Base-by-base conservation (phyloP, 2,888 invertebrate genomes). In the Xestia sexstrigata region DNA sequence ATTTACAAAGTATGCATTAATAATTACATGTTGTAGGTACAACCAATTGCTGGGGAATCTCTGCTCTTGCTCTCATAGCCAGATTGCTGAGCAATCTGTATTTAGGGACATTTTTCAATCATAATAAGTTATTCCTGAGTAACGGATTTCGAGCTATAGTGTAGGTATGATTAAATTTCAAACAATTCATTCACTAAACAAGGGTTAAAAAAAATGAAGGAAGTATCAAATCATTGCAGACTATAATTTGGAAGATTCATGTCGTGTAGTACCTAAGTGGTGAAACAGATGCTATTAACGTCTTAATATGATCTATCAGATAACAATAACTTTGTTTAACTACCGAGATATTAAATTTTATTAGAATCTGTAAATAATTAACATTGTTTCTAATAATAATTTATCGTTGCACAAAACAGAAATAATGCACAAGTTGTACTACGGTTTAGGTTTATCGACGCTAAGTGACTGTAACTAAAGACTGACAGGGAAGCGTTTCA, bases 401-500 rank as follows among this genome's bases (percentile, higher is more conserved):
- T 15, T 49, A 42, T 47, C 26, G 4, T 26, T 39, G 35, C 30
- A 52, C 42, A 30, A 60, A 67, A 45, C 8, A 52, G 20, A 67
- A 60, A 52, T 20, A 35, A 52, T 58, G 15, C n/a, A 9, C 52
- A 63, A 76, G 47, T 76, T 58, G 67, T 69, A 55, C 47, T 2
- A 13, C 23, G 23, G 70, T 70, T 71, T n/a, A 58, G 81, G 58
- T 78, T 77, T 74, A 79, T 81, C 47, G 72, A 58, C 42, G 65
- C 76, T 77, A 74, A 86, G 58, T 74, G 67, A 76, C 70, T 82
- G 76, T 74, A 74, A 79, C 76, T 82, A 80, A 82, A 84, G 79
- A 81, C 67, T 76, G 87, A 76, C 82, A 86, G 86, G 79, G 76
- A 84, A 79, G 86, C 87, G 85, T 86, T 91, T 88, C 88, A 85